Conservation (phyloP, 2,888 invertebrate genomes). For the Drosophila fulvimacula region DNA sequence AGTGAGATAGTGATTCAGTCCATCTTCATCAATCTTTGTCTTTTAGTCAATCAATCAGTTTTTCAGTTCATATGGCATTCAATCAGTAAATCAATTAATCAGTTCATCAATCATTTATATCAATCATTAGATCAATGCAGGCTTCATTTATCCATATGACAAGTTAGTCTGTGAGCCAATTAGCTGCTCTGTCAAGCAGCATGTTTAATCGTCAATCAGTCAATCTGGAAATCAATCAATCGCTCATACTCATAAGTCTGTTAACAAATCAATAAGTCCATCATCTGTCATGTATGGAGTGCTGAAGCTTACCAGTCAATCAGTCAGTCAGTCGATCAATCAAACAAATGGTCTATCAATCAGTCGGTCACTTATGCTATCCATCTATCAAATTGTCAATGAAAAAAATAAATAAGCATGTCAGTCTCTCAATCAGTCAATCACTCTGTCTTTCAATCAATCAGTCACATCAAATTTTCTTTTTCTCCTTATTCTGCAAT, state of each 20-base stretch:
- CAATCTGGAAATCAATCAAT: background rate
- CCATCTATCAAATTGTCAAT: background rate
- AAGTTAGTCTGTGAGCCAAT: background rate
- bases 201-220: background rate
- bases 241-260: background rate
- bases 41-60: background rate
- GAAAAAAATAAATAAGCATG: no score
- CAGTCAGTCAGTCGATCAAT: no score
- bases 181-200: background rate
- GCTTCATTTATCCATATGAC: no score
- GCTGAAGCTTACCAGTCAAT: no score
- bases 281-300: no score
- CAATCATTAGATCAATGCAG: no score
- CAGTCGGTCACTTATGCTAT: no score
- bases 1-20: background rate
- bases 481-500: background rate
- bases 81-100: background rate
- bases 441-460: background rate
- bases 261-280: background rate
- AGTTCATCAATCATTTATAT: no score
- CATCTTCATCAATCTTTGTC: background rate
- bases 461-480: background rate
- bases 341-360: no score
- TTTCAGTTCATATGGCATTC: no score
- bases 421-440: background rate